Evolutionary conservation across 2,113 vertebrate species (phyloP).

Genomic region (Fulica atra): DNA sequence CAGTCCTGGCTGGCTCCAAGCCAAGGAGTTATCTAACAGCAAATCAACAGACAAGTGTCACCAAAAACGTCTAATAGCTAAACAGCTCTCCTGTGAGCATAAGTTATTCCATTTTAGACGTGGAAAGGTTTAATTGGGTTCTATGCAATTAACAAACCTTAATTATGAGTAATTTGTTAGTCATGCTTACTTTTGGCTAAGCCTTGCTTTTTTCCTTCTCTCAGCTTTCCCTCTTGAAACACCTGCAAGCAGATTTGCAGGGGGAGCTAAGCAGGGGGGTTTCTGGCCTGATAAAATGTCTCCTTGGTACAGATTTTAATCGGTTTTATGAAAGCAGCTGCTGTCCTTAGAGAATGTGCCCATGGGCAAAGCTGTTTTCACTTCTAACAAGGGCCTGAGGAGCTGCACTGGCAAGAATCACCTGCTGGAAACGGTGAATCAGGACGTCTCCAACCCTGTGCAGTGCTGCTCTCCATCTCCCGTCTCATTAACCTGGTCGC

Average conservation of each 20-base stretch:
- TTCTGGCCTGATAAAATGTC: slow-evolving; percentile 54
- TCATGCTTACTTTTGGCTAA: slow-evolving; percentile 52
- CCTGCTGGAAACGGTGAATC: slow-evolving; percentile 34
- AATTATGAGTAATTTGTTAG: slow-evolving; percentile 64
- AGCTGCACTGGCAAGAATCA: slow-evolving; percentile 13
- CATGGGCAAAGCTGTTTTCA: slow-evolving; percentile 1
- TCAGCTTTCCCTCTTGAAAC: slow-evolving; percentile 40
- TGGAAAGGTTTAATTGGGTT: slow-evolving; percentile 63
- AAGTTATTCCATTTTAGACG: slow-evolving; percentile 60
- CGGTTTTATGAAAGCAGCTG: slow-evolving; percentile 47
- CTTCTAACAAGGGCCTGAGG: not conserved
- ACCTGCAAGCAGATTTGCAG: slow-evolving; percentile 37
- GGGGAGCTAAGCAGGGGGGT: not conserved
- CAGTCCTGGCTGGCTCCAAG: not conserved
- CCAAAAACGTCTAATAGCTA: slow-evolving; percentile 16
- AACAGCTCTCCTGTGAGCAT: slow-evolving; percentile 30
- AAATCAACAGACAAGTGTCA: slow-evolving; percentile 66
- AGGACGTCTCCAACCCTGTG: not conserved
- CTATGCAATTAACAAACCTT: slow-evolving; percentile 62
- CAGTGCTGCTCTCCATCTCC: not conserved
- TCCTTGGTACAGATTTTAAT: slow-evolving; percentile 23
- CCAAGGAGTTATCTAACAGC: slow-evolving; percentile 54
- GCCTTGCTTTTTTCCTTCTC: slow-evolving; percentile 28
- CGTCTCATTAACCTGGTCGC: not conserved
- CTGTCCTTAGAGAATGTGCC: slow-evolving; percentile 16